Base-by-base conservation (phyloP, 2,888 invertebrate genomes). In the Lamellibrachia columna region DNA sequence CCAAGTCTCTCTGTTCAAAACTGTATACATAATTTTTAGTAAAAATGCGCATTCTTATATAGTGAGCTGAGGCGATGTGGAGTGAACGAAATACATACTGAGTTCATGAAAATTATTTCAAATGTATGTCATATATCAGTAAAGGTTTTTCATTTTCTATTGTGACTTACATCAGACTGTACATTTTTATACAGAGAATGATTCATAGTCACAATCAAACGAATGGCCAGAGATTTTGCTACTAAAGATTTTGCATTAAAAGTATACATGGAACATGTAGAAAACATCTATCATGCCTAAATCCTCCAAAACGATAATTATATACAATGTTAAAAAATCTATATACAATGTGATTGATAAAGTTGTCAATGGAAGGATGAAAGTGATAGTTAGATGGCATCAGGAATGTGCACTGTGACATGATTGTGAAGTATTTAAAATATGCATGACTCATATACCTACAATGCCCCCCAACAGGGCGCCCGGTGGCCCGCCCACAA, bases 391-490 rank as follows among this genome's bases (percentile, higher is more conserved):
- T 75, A 6, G 15, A 75, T 22, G 22, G 22, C n/a, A 75, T 75
- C 22, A 75, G 22, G 60, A 22, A 60, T 60, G 60, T 15, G 15
- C 60, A 60, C 15, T 15, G 4, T 22, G 15, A 75, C 75, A 75
- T 75, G 75, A 22, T n/a, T 22, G 22, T 75, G 75, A 75, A 75
- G 75, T 75, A 22, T 22, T 75, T 11, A 22, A n/a, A 91, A 60
- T 6, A 22, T 9, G 75, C 75, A 75, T 40, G 0, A 40, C 52
- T 6, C 3, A 91, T 93, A 53, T 92, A 95, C 95, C 95, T 92
- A 94, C 95, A 93, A 95, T 93, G 55, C 95, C 95, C 4, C 96
- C 96, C 90, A 95, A 92, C 92, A 95, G 94, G 40, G 96, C 96
- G 11, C 95, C 95, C n/a, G 95, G 94, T 22, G 96, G 96, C 28